A percentile compares a stretch with the other conserved stretches of the same genome.
Evolutionary conservation across 2,888 invertebrate species (phyloP).

Genomic region (Ochlodes sylvanus): DNA sequence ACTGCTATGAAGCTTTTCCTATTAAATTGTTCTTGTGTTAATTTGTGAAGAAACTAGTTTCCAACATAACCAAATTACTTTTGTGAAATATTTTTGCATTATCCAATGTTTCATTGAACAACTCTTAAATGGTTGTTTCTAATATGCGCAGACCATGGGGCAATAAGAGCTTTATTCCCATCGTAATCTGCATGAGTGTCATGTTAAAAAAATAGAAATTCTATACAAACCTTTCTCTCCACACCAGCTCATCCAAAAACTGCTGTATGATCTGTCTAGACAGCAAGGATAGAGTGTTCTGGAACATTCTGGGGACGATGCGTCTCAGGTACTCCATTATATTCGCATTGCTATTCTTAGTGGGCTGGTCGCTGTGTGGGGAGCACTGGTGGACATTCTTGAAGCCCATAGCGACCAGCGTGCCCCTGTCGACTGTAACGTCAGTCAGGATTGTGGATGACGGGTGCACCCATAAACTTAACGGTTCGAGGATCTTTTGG

Average conservation of each 20-base stretch:
- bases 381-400: slow-evolving; percentile 89
- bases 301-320: slow-evolving; percentile 95
- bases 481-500: slow-evolving; percentile 92
- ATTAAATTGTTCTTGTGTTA: too few relatives aligned
- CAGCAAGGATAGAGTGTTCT: slow-evolving; percentile 92
- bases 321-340: slow-evolving; percentile 95
- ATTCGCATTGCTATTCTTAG: slow-evolving; percentile 87
- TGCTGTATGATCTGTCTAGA: slow-evolving; percentile 95
- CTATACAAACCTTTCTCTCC: slow-evolving; percentile 88
- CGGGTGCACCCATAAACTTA: slow-evolving; percentile 91
- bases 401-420: slow-evolving; percentile 92
- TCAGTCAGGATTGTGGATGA: slow-evolving; percentile 92
- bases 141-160: too few relatives aligned
- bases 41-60: too few relatives aligned
- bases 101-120: too few relatives aligned
- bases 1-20: too few relatives aligned
- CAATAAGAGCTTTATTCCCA: too few relatives aligned
- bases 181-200: too few relatives aligned
- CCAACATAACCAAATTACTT: too few relatives aligned
- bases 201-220: background rate
- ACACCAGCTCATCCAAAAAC: slow-evolving; percentile 94
- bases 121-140: too few relatives aligned
- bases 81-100: too few relatives aligned
- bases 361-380: slow-evolving; percentile 71
- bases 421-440: slow-evolving; percentile 92